Base-by-base conservation (phyloP, 2,797 vertebrate species). In the Staurois parvus region DNA sequence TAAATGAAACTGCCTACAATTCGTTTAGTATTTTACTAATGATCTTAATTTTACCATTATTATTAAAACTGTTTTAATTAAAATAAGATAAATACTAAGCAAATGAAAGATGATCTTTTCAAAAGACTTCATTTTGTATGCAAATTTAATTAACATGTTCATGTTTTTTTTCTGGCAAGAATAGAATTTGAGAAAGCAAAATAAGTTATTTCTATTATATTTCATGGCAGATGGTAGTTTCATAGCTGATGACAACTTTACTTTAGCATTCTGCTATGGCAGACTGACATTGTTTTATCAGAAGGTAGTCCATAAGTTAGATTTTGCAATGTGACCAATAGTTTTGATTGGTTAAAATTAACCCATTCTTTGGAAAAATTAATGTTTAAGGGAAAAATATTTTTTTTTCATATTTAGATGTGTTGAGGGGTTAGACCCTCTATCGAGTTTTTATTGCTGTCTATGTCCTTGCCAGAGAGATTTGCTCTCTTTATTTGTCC, bases 41-140 rank as follows among this genome's bases (percentile, higher is more conserved):
- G 83, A 79, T 34, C 67, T 28, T 85, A 85, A 85, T 85, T 79
- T 85, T 76, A 72, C 67, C 28, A 67, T 85, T 79, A 79, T 85
- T 79, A 85, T 73, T 64, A 72, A 70, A 72, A 84, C 42, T 12
- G 68, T 64, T 85, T 85, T 79, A 79, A 85, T 85, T 79, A 85
- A 85, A 85, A 73, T 73, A 85, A 73, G 76, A 85, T 79, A 85
- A 84, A 85, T 79, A 66, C 68, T 73, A 37, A 78, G 70, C 59
- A 73, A 67, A 42, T 79, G 69, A 85, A 72, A 52, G 83, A 85
- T 85, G 83, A 70, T 52, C 77, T 66, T 85, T 73, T 72, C 42
- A 52, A 15, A 13, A 79, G 59, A 73, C 70, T 64, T 85, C 29
- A 85, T 85, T 79, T 32, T 67, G 21, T 73, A 85, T 79, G 76